These are phyloP conservation scores for Pseudopipra pipra DNA, from an alignment of 2,113 vertebrate species.

Conservation along the genomic window DNA sequence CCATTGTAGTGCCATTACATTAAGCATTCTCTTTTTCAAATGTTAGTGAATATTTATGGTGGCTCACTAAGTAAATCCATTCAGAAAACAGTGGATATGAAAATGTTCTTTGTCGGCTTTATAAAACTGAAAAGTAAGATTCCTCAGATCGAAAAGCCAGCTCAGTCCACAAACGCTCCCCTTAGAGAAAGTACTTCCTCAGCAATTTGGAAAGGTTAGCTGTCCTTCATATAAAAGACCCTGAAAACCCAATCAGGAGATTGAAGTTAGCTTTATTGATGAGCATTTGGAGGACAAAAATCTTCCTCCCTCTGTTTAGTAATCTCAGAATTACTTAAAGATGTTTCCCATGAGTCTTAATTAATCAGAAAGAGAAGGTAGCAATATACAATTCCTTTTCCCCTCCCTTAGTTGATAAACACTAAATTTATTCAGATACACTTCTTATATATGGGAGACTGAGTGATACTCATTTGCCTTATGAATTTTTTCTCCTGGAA, in stretches of 20 bases:
- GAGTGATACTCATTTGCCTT: not conserved
- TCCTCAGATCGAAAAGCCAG: not conserved
- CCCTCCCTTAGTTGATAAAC: not conserved
- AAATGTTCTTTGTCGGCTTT: not conserved
- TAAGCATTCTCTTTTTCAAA: not conserved
- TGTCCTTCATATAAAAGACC: not conserved
- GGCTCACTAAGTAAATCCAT: not conserved
- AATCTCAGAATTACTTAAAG: not conserved
- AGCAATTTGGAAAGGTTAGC: not conserved
- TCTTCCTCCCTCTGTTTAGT: not conserved
- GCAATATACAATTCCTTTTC: not conserved
- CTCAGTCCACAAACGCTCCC: not conserved
- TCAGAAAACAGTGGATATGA: not conserved
- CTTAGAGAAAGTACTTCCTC: not conserved
- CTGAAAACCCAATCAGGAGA: not conserved
- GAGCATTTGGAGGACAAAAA: not conserved
- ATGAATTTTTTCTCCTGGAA: not conserved
- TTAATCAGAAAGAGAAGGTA: not conserved
- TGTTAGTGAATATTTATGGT: not conserved
- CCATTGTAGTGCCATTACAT: not conserved
- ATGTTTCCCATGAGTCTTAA: not conserved
- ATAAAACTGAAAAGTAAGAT: not conserved
- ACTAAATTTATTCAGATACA: not conserved
- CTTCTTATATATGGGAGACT: fast-evolving
- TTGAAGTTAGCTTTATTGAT: not conserved